Conservation (phyloP, 2,888 invertebrate species). For the Amiota communis region DNA sequence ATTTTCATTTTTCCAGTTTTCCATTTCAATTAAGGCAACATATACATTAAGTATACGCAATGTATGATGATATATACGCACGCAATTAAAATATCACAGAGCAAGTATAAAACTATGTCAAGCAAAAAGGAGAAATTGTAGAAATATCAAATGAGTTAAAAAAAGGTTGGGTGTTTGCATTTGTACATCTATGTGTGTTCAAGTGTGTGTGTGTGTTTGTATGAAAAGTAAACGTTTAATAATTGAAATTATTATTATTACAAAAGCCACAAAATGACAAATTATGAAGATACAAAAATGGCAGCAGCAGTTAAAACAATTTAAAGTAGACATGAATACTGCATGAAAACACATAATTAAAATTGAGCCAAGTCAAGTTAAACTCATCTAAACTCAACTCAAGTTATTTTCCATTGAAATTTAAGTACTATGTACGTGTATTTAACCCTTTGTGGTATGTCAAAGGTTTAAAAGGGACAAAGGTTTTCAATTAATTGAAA, state of each 20-base stretch:
- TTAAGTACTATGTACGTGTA: not conserved
- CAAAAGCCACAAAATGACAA: conserved; percentile 20
- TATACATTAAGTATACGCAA: too few relatives aligned
- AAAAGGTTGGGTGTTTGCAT: conserved; percentile 4
- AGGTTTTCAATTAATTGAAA: too few relatives aligned
- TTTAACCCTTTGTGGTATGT: not conserved
- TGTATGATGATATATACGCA: too few relatives aligned
- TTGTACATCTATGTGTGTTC: not conserved
- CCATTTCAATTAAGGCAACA: too few relatives aligned
- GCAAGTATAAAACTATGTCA: too few relatives aligned
- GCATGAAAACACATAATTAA: conserved; percentile 25
- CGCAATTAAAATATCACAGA: too few relatives aligned
- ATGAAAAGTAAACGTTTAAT: conserved; percentile 7
- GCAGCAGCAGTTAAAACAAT: not conserved
- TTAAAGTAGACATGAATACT: not conserved
- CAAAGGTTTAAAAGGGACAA: too few relatives aligned
- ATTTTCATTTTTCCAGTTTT: not conserved
- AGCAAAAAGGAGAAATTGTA: too few relatives aligned
- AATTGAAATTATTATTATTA: conserved; percentile 24
- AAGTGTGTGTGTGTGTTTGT: not conserved
- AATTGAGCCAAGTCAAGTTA: conserved; percentile 3
- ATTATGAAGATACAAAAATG: conserved; percentile 13
- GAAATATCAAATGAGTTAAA: too few relatives aligned
- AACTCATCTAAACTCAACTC: not conserved
- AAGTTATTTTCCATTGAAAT: not conserved